Conservation (phyloP, 2,888 invertebrate genomes). For the Dorcus hopei region DNA sequence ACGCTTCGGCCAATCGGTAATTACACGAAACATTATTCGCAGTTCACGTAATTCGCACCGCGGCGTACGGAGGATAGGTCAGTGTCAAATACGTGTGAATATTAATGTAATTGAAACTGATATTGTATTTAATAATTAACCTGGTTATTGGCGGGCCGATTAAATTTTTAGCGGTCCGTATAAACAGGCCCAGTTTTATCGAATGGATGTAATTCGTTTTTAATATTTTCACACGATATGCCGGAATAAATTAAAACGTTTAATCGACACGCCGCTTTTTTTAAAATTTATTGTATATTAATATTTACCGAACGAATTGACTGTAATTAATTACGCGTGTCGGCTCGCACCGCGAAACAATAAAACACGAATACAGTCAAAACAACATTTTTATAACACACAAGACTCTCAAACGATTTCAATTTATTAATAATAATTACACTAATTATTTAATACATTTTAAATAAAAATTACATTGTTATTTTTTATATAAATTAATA, state of each 20-base stretch:
- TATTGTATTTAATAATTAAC: conserved; percentile 45
- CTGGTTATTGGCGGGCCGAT: conserved; percentile 34
- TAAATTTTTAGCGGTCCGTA: conserved; percentile 33
- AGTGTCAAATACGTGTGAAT: conserved; percentile 46
- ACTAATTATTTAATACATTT: too few relatives aligned
- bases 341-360: background rate
- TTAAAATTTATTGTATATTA: conserved; percentile 6
- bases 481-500: too few relatives aligned
- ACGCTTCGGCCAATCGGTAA: too few relatives aligned
- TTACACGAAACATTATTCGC: background rate
- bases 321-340: background rate
- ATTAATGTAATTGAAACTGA: conserved; percentile 46
- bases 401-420: too few relatives aligned
- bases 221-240: conserved; percentile 13
- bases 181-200: conserved; percentile 15
- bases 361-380: too few relatives aligned
- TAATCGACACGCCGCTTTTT: conserved; percentile 15
- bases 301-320: conserved; percentile 4
- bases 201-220: conserved; percentile 16
- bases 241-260: conserved; percentile 17
- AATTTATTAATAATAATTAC: too few relatives aligned
- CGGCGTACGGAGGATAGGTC: conserved; percentile 35
- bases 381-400: too few relatives aligned
- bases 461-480: too few relatives aligned
- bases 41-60: conserved; percentile 1